phyloP scores from a whole-genome alignment of 2,113 vertebrate species.

The Macrotus californicus region DNA sequence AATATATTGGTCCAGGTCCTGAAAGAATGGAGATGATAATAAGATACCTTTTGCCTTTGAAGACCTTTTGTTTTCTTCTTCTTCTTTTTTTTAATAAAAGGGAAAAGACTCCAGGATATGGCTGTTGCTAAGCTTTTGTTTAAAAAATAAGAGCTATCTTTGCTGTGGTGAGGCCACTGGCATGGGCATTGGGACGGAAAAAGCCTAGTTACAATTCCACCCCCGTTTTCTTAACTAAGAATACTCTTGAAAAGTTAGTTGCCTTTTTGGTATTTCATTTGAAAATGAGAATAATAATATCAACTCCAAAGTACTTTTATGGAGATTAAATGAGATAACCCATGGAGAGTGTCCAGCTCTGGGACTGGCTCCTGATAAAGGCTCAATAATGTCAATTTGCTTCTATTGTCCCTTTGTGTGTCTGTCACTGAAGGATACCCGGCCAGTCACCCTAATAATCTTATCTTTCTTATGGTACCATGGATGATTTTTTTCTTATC shows the following conservation, averaged over 20 bases:
- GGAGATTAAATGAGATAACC: background rate
- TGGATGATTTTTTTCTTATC: background rate
- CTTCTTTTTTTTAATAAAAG: background rate
- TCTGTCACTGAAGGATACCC: background rate
- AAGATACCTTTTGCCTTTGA: background rate
- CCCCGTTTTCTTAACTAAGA: background rate
- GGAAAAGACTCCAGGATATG: background rate
- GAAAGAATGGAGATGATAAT: background rate
- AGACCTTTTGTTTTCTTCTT: background rate
- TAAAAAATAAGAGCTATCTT: background rate
- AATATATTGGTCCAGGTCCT: background rate
- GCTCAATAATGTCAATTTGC: background rate
- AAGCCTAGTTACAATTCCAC: background rate
- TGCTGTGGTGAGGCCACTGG: fast-evolving
- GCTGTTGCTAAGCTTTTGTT: background rate
- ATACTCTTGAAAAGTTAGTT: background rate
- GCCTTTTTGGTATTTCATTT: background rate
- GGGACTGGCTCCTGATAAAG: background rate
- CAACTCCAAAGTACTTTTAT: background rate
- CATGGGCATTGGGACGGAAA: background rate
- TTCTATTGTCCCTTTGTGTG: background rate
- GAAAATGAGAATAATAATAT: background rate
- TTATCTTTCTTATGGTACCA: background rate
- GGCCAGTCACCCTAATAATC: background rate
- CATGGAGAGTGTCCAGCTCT: background rate